Percentiles rank a stretch among this genome's conserved stretches.
Conservation (phyloP, 2,113 vertebrate species). For the Orycteropus afer region DNA sequence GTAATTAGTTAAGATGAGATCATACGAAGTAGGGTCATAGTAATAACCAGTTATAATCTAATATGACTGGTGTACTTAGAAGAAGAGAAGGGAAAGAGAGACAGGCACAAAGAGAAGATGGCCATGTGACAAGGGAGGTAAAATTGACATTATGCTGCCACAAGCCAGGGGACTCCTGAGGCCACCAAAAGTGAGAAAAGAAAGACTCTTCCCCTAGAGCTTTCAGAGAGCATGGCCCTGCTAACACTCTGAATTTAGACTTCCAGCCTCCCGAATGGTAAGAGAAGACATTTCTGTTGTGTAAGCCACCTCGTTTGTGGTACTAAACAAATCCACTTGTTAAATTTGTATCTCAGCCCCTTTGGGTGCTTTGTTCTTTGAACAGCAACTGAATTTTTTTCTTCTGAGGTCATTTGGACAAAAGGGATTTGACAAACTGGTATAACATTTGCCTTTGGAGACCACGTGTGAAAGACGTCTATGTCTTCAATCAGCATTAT, state of each 20-base stretch:
- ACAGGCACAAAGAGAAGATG: neutral
- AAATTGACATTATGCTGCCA: neutral
- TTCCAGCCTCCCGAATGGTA: neutral
- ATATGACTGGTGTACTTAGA: neutral
- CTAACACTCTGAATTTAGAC: neutral
- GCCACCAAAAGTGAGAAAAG: neutral
- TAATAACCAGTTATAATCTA: no score
- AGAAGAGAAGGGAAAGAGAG: neutral
- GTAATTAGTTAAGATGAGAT: neutral
- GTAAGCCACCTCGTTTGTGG: neutral
- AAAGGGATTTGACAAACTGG: neutral
- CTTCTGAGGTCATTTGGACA: neutral
- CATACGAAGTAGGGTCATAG: neutral
- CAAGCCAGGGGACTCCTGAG: neutral
- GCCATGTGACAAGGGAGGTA: neutral
- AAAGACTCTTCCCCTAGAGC: no score
- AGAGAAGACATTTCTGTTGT: neutral
- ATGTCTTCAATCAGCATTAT: constrained; percentile 30
- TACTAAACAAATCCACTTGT: neutral
- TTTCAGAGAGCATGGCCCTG: neutral
- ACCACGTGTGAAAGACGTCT: neutral
- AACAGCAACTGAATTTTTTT: constrained; percentile 8
- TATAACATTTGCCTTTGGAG: neutral
- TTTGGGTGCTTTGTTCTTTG: constrained; percentile 40
- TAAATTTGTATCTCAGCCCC: neutral